These are phyloP conservation scores for Heliconius hewitsoni DNA, from an alignment of 1,140 invertebrate genomes.

Conservation along the genomic window DNA sequence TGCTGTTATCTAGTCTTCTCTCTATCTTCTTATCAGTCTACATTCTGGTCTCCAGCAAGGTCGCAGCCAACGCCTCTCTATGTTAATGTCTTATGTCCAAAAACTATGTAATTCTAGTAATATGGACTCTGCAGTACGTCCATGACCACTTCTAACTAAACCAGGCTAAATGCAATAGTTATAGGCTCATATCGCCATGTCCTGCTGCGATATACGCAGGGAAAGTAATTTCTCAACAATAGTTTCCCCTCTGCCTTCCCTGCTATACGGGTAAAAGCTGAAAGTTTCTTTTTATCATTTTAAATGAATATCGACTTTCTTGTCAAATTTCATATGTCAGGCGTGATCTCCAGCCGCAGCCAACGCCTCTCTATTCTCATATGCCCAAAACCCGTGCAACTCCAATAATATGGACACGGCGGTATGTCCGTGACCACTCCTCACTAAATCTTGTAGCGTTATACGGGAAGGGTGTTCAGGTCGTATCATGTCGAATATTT, in stretches of 20 bases:
- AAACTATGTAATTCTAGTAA: constrained; percentile 98
- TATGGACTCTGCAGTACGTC: constrained; percentile 96
- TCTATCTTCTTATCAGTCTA: no score
- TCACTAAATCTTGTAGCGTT: constrained; percentile 91
- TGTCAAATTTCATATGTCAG: constrained; percentile 39
- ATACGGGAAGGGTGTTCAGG: constrained; percentile 92
- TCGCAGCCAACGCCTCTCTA: constrained; percentile 88
- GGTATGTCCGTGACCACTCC: constrained; percentile 94
- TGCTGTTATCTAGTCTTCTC: no score
- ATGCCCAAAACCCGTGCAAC: constrained; percentile 97
- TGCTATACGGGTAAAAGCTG: neutral
- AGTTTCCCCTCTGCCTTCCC: no score
- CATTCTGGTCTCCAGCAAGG: constrained; percentile 61
- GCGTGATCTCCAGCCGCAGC: constrained; percentile 82
- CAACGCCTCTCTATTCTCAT: constrained; percentile 94
- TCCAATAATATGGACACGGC: constrained; percentile 97
- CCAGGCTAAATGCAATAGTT: no score
- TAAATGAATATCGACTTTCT: neutral
- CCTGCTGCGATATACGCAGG: constrained; percentile 86
- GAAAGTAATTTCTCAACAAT: no score
- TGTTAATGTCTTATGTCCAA: constrained; percentile 98
- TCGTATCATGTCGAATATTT: constrained; percentile 99
- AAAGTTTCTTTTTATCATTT: neutral
- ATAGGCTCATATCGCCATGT: no score
- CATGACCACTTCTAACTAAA: constrained; percentile 87